Evolutionary conservation across 1,140 invertebrate species (phyloP).

Genomic region (Apis cerana): DNA sequence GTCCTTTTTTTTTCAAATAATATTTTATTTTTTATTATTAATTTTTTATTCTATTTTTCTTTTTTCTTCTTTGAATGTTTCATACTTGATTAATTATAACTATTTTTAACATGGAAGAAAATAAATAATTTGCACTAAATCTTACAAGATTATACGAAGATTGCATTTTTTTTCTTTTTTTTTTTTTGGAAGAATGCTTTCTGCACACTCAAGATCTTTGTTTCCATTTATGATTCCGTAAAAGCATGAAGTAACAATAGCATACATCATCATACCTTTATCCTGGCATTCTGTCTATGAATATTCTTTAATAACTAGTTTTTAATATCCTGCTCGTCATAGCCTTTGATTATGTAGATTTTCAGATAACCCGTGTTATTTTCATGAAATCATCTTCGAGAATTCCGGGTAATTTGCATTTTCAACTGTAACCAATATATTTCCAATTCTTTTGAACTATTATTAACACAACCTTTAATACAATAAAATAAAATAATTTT

Average conservation of each 20-base stretch:
- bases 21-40: no score
- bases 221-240: conserved; percentile 27
- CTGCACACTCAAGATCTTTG: background rate
- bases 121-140: background rate
- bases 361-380: conserved; percentile 28
- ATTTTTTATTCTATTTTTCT: background rate
- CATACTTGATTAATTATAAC: background rate
- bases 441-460: conserved; percentile 5
- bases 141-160: background rate
- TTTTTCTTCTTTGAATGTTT: background rate
- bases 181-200: conserved; percentile 5
- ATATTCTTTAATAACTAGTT: conserved; percentile 62
- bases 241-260: conserved; percentile 44
- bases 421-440: conserved; percentile 11
- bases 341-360: conserved; percentile 55
- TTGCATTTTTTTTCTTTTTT: background rate
- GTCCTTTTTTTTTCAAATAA: background rate
- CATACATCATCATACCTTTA: conserved; percentile 42
- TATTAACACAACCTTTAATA: background rate
- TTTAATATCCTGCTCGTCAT: conserved; percentile 57
- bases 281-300: conserved; percentile 37
- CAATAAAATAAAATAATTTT: background rate
- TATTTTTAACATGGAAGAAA: background rate
- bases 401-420: conserved; percentile 40
- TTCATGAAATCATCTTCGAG: conserved; percentile 32